Conservation (phyloP, 1,140 invertebrate species). For the Danaus melanippus region DNA sequence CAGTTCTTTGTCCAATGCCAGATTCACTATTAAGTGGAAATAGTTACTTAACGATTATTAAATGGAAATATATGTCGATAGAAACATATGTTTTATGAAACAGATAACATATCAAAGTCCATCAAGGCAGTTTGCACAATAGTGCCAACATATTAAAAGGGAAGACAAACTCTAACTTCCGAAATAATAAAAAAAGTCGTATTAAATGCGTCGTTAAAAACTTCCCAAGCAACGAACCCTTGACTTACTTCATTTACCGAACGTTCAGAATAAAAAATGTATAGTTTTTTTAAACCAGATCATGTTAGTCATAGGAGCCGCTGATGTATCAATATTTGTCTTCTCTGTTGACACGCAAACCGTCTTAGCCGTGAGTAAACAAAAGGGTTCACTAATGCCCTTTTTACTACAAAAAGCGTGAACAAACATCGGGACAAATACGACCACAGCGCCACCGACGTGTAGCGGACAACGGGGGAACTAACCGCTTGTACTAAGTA, state of each 20-base stretch:
- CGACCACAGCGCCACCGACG: conserved; percentile 7
- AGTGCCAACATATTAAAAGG: no score
- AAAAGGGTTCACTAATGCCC: conserved; percentile 68
- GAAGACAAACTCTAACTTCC: neutral
- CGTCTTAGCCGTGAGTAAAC: conserved; percentile 58
- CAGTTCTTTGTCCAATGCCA: no score
- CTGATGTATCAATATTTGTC: conserved; percentile 58
- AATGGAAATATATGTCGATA: no score
- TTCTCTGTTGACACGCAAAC: conserved; percentile 60
- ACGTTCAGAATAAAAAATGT: conserved; percentile 32
- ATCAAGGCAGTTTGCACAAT: no score
- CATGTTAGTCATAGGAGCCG: conserved; percentile 54
- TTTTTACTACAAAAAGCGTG: conserved; percentile 66
- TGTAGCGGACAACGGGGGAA: neutral
- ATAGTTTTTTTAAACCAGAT: conserved; percentile 38
- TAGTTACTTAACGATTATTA: no score
- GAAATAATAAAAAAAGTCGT: conserved; percentile 1
- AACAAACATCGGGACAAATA: conserved; percentile 55
- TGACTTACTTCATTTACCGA: conserved; percentile 18
- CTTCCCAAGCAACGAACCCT: conserved; percentile 20
- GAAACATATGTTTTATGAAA: no score
- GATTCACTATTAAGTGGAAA: no score
- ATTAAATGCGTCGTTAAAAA: conserved; percentile 23
- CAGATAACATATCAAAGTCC: no score
- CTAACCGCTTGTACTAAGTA: neutral